A percentile compares a stretch with the other conserved stretches of the same genome.
Evolutionary conservation across 1,140 invertebrate species (phyloP).

Genomic region (Lysiphlebus fabarum): DNA sequence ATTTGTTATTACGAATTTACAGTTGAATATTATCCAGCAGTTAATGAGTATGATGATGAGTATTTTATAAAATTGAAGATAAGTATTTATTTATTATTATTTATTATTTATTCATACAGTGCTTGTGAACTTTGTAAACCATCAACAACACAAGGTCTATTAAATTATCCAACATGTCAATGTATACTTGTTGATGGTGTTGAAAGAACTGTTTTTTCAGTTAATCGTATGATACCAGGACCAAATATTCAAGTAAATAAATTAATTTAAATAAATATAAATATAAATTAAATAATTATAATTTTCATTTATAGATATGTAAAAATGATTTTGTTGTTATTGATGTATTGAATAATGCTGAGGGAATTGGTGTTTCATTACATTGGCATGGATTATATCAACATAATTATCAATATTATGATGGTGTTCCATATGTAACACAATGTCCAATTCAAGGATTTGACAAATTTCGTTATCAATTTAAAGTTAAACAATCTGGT

Average conservation of each 20-base stretch:
- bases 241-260: constrained; percentile 61
- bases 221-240: constrained; percentile 63
- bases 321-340: constrained; percentile 55
- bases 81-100: too few species aligned
- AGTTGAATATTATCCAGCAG: constrained; percentile 54
- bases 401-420: constrained; percentile 49
- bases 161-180: constrained; percentile 54
- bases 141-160: constrained; percentile 24
- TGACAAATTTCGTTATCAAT: constrained; percentile 47
- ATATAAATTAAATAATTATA: not conserved
- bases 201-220: constrained; percentile 53
- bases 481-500: constrained; percentile 37
- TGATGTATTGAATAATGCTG: constrained; percentile 48
- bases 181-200: constrained; percentile 62
- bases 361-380: constrained; percentile 26
- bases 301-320: constrained; percentile 45
- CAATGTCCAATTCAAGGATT: constrained; percentile 56
- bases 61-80: not conserved
- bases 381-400: constrained; percentile 43
- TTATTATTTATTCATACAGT: constrained; percentile 17
- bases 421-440: constrained; percentile 59
- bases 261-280: constrained; percentile 58
- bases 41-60: constrained; percentile 41
- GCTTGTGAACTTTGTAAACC: constrained; percentile 35
- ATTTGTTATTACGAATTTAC: constrained; percentile 53